Percentiles rank a stretch among this genome's conserved stretches.
phyloP scores from a whole-genome alignment of 2,888 invertebrate genomes.

The Hemithea aestivaria region DNA sequence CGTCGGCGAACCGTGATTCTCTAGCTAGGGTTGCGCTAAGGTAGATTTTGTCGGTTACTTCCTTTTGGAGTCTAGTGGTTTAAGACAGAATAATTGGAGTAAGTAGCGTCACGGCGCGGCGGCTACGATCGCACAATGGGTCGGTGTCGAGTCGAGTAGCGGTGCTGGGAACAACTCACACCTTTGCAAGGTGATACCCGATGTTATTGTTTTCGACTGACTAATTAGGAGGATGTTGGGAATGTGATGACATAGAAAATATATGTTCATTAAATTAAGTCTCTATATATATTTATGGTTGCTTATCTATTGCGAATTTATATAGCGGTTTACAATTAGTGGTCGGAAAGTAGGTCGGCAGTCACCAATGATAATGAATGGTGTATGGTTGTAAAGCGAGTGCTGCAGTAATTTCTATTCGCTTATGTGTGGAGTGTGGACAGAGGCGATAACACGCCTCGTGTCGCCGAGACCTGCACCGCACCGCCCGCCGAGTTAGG shows the following conservation, averaged over 20 bases:
- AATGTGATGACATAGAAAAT: slow-evolving; percentile 15
- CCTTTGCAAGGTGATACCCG: slow-evolving; percentile 67
- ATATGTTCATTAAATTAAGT: slow-evolving; percentile 7
- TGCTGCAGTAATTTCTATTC: slow-evolving; percentile 60
- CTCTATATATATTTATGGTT: slow-evolving; percentile 6
- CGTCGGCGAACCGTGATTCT: slow-evolving; percentile 32
- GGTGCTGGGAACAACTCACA: slow-evolving; percentile 72
- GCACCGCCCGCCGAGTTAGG: slow-evolving; percentile 45
- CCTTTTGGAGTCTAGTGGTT: slow-evolving; percentile 48
- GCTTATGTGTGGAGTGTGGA: slow-evolving; percentile 53
- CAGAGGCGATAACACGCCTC: slow-evolving; percentile 67
- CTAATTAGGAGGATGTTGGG: slow-evolving; percentile 59
- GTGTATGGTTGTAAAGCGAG: slow-evolving; percentile 47
- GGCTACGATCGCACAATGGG: slow-evolving; percentile 75
- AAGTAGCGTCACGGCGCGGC: slow-evolving; percentile 78
- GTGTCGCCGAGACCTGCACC: slow-evolving; percentile 56
- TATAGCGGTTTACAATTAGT: slow-evolving; percentile 26
- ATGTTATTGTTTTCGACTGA: slow-evolving; percentile 68
- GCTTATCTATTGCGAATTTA: slow-evolving; percentile 22
- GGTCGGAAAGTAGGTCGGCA: slow-evolving; percentile 39
- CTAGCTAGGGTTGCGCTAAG: slow-evolving; percentile 38
- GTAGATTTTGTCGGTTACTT: slow-evolving; percentile 48
- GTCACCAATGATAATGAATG: slow-evolving; percentile 39
- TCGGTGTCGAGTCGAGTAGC: slow-evolving; percentile 71
- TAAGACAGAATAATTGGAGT: slow-evolving; percentile 77